Evolutionary conservation across 2,797 vertebrate species (phyloP), one percentile per base, ranked within the genome.

Genomic region (Parotocinclus haroldoi): DNA sequence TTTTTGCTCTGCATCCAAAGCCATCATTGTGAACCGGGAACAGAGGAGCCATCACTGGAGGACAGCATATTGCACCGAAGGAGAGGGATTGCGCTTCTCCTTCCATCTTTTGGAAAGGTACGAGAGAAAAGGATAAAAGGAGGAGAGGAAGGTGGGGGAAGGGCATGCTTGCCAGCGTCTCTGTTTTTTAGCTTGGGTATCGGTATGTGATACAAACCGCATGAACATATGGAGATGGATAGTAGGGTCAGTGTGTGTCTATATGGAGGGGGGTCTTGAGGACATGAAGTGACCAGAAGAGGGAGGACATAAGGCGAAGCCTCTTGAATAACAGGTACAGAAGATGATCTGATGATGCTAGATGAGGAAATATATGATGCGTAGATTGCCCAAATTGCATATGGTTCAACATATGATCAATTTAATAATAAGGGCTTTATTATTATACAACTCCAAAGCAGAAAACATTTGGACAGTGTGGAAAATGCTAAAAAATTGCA

Each of bases 101-200:
- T 81, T 87, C 80, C 84, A 87, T 88, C 85, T 81, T 84, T 81
- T 74, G 59, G 80, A 75, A 83, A 89, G 90, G 90, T 91, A 87
- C 89, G 78, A 55, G 76, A 71, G 52, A 38, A 5, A 61, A 16
- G 19, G 45, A 52, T 71, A 57, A 63, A 74, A 68, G 39, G 51
- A 52, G 55, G 52, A 66, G 27, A 40, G 63, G 27, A 49, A 7
- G 36, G 42, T 48, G 56, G 46, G 49, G 59, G 63, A 42, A n/a
- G 66, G 38, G 48, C 57, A 59, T 53, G 38, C 75, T 58, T 66
- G 57, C 68, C 49, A 37, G 62, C 71, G 51, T 77, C 49, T 61
- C 67, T 58, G 66, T 44, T 60, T 38, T 65, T 36, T 10, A 18
- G 14, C 17, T 19, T 19, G 16, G 7, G 76, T 60, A 68, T 84